phyloP scores from a whole-genome alignment of 2,113 vertebrate species.

The Apodemus speciosus region DNA sequence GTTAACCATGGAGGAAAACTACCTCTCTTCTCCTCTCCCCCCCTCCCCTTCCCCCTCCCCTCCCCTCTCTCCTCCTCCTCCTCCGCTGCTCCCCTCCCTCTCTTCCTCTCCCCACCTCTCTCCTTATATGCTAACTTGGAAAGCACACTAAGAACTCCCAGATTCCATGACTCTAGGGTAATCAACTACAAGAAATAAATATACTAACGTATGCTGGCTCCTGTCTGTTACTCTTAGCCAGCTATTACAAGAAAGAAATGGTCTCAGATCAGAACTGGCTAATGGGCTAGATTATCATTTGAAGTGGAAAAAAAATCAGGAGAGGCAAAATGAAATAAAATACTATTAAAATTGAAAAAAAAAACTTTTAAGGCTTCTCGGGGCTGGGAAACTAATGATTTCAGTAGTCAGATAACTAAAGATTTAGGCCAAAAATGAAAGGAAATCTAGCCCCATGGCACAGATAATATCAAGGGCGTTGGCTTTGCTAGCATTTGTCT shows the following conservation, averaged over 20 bases:
- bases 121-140: neutral
- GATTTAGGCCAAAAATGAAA: neutral
- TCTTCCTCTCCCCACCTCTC: too few species aligned
- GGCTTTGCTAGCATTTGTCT: neutral
- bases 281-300: neutral
- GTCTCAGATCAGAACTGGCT: neutral
- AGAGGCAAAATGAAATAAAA: neutral
- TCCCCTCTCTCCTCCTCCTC: too few species aligned
- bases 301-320: neutral
- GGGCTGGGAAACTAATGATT: neutral
- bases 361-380: neutral
- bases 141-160: neutral
- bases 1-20: neutral
- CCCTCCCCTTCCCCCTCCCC: too few species aligned
- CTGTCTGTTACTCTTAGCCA: neutral
- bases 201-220: neutral
- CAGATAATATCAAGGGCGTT: neutral
- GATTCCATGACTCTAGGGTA: neutral
- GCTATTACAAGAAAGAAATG: slow-evolving; percentile 6
- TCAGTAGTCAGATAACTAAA: neutral
- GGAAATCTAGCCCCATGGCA: neutral
- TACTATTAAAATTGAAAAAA: neutral
- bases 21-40: too few species aligned
- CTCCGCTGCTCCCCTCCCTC: too few species aligned
- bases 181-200: neutral